Evolutionary conservation across 2,888 invertebrate species (phyloP).

Genomic region (Plebejus melissa): DNA sequence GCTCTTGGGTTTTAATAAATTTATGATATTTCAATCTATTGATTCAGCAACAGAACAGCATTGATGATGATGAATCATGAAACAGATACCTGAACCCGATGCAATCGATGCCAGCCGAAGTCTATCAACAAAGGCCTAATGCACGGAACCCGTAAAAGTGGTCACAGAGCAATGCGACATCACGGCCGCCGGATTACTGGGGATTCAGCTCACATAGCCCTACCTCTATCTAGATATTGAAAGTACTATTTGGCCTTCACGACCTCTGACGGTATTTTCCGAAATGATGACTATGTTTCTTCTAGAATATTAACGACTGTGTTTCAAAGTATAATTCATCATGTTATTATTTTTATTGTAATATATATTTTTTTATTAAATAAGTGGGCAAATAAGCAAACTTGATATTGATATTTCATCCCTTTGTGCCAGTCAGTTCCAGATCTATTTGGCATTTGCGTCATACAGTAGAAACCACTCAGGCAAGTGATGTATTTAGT

Average conservation of each 20-base stretch:
- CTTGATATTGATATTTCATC: neutral
- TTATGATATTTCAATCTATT: too few relatives aligned
- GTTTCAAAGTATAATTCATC: too few relatives aligned
- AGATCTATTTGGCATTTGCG: neutral
- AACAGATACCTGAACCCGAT: neutral
- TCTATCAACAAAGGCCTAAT: slow-evolving; percentile 16
- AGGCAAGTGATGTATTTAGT: slow-evolving; percentile 22
- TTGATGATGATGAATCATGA: neutral
- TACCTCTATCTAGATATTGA: neutral
- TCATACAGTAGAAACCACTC: slow-evolving; percentile 22
- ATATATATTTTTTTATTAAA: too few relatives aligned
- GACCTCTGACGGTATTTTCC: neutral
- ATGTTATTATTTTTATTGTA: too few relatives aligned
- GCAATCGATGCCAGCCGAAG: slow-evolving; percentile 32
- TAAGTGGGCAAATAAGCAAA: too few relatives aligned
- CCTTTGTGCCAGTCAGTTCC: neutral
- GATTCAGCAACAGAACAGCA: neutral
- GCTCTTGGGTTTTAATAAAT: too few relatives aligned
- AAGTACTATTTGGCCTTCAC: neutral
- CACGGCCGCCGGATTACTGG: slow-evolving; percentile 38
- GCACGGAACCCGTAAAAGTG: slow-evolving; percentile 28
- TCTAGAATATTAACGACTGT: too few relatives aligned
- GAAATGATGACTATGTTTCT: neutral
- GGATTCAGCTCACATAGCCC: neutral
- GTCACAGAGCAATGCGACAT: slow-evolving; percentile 36